A percentile compares a stretch with the other conserved stretches of the same genome.
These are phyloP conservation scores for Zophobas atratus DNA, from an alignment of 1,140 invertebrate genomes.

Conservation along the genomic window DNA sequence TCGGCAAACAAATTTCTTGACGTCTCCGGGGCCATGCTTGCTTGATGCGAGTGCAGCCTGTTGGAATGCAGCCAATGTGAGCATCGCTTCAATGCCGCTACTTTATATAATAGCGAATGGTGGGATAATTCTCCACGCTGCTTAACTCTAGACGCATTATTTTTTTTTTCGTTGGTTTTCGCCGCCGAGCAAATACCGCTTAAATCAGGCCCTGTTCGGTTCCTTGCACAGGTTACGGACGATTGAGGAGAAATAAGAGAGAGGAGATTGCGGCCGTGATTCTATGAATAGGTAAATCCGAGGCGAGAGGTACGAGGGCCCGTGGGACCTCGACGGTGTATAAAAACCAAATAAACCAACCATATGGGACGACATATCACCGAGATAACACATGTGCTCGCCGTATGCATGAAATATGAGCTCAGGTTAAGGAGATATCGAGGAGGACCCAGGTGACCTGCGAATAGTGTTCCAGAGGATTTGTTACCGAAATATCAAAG, in stretches of 20 bases:
- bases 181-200: background rate
- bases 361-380: conserved; percentile 65
- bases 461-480: no score
- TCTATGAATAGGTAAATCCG: conserved; percentile 66
- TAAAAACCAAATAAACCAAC: conserved; percentile 66
- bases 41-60: conserved; percentile 59
- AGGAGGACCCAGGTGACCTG: conserved; percentile 61
- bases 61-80: conserved; percentile 59
- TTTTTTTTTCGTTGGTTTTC: background rate
- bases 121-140: conserved; percentile 58
- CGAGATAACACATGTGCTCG: conserved; percentile 63
- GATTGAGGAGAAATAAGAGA: conserved; percentile 26
- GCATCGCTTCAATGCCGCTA: conserved; percentile 55
- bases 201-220: conserved; percentile 1
- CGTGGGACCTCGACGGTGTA: conserved; percentile 59
- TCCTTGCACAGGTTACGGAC: conserved; percentile 11
- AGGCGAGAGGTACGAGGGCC: conserved; percentile 45
- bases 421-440: conserved; percentile 59
- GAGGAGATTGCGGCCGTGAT: conserved; percentile 33
- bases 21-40: conserved; percentile 51
- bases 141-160: conserved; percentile 50
- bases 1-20: conserved; percentile 55
- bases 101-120: conserved; percentile 57
- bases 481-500: no score
- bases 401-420: conserved; percentile 62